Base-by-base conservation (phyloP, 1,140 invertebrate species). In the Bombus picipes region DNA sequence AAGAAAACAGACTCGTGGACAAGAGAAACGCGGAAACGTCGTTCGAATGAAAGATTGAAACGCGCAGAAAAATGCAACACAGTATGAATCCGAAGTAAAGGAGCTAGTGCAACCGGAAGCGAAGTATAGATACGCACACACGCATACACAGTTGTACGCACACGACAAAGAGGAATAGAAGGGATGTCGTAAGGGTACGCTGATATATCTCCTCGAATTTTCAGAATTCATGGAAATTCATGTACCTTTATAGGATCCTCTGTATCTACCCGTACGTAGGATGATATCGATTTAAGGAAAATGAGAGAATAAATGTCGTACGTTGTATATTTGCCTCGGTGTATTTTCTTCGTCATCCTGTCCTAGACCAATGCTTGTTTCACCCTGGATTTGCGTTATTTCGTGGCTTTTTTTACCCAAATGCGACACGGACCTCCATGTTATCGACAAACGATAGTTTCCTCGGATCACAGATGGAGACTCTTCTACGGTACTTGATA, bases 241-340 rank as follows among this genome's bases (percentile, higher is more conserved):
- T 86, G 83, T 88, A 88, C 77, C 78, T 79, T 82, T 81, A 72
- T 85, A 74, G 74, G 62, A 78, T 72, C 72, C 77, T 84, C 71
- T 88, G 81, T 83, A 87, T 88, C 81, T 81, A 77, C 72, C 62
- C 72, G 81, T 83, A 70, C 77, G 81, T 88, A 88, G 85, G 81
- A 77, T 75, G 81, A 77, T 76, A 66, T 87, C 70, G 81, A 87
- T 87, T 83, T 83, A 83, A 87, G 81, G 41, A 74, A 81, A 68
- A 81, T 73, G 71, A 82, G 68, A 66, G 80, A 88, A 88, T 88
- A 88, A 88, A 88, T 88, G 87, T 88, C 87, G 81, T 88, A 83
- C 87, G 81, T 87, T 87, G 85, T 87, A 83, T 87, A 83, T 87
- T 79, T 47, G 22, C 13, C 32, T 43, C 34, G 1, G 53, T 22